Evolutionary conservation across 2,797 vertebrate genomes (phyloP).

Genomic region (Falco berigora): DNA sequence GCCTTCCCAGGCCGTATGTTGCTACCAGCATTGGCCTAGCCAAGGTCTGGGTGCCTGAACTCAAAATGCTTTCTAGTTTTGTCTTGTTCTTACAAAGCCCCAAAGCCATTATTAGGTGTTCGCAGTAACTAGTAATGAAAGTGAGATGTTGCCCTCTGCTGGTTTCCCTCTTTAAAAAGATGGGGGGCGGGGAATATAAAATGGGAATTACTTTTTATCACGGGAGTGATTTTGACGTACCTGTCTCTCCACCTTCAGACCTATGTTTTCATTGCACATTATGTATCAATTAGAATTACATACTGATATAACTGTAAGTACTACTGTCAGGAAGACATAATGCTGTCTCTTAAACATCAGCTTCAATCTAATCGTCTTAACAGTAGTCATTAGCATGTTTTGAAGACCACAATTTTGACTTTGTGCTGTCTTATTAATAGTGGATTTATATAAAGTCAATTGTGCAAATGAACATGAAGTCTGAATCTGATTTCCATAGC

Average conservation of each 20-base stretch:
- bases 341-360: background rate
- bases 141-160: slow-evolving; percentile 57
- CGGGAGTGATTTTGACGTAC: background rate
- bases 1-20: background rate
- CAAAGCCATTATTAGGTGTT: background rate
- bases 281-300: background rate
- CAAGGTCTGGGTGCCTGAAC: background rate
- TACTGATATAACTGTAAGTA: background rate
- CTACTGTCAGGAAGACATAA: background rate
- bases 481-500: background rate
- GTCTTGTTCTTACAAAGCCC: background rate
- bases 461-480: background rate
- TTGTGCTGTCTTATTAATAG: background rate
- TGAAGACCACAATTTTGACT: background rate
- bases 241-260: background rate
- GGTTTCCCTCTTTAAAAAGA: background rate
- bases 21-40: background rate
- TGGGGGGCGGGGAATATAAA: background rate
- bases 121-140: background rate
- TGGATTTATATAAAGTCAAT: background rate
- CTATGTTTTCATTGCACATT: background rate
- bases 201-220: background rate
- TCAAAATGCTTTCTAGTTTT: background rate
- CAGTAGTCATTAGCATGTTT: background rate
- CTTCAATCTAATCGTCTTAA: background rate